Evolutionary conservation across 2,888 invertebrate species (phyloP).

Genomic region (Onchidella celtica): DNA sequence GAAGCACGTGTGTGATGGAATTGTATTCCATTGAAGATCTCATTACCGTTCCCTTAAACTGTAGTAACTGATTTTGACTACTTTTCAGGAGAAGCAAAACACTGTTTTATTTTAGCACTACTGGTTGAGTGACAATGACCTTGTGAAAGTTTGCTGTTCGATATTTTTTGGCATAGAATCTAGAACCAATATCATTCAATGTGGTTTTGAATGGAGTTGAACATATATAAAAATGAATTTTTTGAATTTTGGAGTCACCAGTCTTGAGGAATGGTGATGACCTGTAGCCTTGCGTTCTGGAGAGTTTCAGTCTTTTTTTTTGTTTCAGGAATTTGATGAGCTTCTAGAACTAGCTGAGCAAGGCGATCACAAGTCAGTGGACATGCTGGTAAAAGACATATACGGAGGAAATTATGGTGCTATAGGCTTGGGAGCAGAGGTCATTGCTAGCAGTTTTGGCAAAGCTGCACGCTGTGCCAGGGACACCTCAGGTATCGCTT

Average conservation of each 20-base stretch:
- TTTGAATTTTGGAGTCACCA: neutral
- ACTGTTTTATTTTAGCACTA: too few relatives aligned
- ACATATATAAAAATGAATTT: neutral
- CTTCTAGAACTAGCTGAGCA: conserved; percentile 84
- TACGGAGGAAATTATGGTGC: conserved; percentile 84
- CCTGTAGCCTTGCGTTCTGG: neutral
- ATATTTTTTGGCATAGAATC: too few relatives aligned
- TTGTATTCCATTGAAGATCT: too few relatives aligned
- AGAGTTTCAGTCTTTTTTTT: neutral
- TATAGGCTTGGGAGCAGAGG: conserved; percentile 84
- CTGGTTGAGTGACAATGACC: too few relatives aligned
- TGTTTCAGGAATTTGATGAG: conserved; percentile 84
- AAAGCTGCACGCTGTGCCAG: conserved; percentile 82
- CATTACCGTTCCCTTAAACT: too few relatives aligned
- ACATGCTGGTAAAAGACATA: conserved; percentile 86
- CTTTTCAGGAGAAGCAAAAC: too few relatives aligned
- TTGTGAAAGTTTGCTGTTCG: too few relatives aligned
- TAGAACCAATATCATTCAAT: too few relatives aligned
- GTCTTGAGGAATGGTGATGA: neutral
- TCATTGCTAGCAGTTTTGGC: conserved; percentile 87
- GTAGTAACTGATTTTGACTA: too few relatives aligned
- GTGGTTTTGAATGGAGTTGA: too few relatives aligned
- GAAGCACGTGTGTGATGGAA: too few relatives aligned
- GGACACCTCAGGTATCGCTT: conserved; percentile 54
- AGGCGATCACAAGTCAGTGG: conserved; percentile 86